Evolutionary conservation across 2,888 invertebrate species (phyloP), one percentile per base, ranked within the genome.

Genomic region (Microplitis manilae): DNA sequence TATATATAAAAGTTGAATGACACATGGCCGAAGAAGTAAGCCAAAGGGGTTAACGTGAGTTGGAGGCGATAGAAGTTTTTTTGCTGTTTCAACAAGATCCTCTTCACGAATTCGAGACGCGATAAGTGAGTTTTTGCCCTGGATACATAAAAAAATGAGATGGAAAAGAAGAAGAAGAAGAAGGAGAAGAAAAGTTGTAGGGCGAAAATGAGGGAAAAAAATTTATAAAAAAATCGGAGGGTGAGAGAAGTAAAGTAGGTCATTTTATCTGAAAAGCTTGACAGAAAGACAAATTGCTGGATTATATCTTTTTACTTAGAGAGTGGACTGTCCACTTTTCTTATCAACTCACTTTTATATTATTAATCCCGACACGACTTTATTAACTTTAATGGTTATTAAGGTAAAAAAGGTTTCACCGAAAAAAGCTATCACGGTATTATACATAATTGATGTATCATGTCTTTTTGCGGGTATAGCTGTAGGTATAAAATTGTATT

Each of bases 101-200:
- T 71, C 65, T 65, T 68, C 64, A 64, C 64, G 73, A 70, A 77
- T 73, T 73, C 69, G 17, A 68, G 39, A 64, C 69, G 17, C 68
- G 77, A 73, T 77, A 77, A 77, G 77, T 68, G 73, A 73, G 64
- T 77, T 77, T 77, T 73, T 73, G 17, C 40, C 61, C 9, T 68
- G 62, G 39, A 30, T 62, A 17, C 68, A 71, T 60, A 40, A 68
- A 38, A 41, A 64, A 62, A 64, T n/a, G n/a, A 62, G 2, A 20
- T 8, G 9, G 6, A 38, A 61, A 50, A 2, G 17, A 6, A 17
- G 2, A 30, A 4, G 30, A 30, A 30, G 30, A 30, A 30, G 30
- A 30, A 30, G 30, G 2, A 20, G 61, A 6, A 41, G 30, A 67
- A 60, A 69, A n/a, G 8, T 59, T 30, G 41, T 50, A 50, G 50